Evolutionary conservation across 2,113 vertebrate genomes (phyloP).

Genomic region (Miniopterus natalensis): DNA sequence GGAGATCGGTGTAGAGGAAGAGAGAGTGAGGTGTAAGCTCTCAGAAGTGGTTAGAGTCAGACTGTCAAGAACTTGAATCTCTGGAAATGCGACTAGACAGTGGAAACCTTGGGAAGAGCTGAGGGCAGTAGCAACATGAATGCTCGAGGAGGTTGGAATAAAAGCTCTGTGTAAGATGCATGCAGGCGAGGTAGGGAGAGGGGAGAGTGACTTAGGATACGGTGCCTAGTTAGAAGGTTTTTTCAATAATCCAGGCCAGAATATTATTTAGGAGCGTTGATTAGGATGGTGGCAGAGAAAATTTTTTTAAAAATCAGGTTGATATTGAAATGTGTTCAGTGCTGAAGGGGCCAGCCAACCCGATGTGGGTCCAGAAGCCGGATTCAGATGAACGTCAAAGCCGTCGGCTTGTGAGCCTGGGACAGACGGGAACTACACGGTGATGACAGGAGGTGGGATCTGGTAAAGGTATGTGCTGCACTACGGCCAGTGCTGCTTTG

Average conservation of each 20-base stretch:
- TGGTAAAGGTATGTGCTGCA: neutral
- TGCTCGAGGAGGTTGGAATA: neutral
- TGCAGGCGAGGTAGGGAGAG: neutral
- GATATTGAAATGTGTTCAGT: neutral
- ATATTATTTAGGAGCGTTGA: conserved; percentile 26
- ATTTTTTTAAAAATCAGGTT: neutral
- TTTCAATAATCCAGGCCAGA: conserved; percentile 2
- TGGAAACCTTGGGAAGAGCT: neutral
- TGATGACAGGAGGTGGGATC: neutral
- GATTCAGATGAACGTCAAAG: neutral
- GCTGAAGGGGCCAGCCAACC: neutral
- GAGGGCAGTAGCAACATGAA: neutral
- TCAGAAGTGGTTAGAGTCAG: neutral
- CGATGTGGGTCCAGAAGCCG: neutral
- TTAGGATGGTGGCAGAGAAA: neutral
- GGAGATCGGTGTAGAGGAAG: neutral
- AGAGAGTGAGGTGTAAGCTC: neutral
- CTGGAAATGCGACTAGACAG: neutral
- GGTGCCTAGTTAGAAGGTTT: neutral
- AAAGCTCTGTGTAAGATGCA: neutral
- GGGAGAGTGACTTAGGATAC: neutral
- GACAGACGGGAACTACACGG: neutral
- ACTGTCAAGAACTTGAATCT: neutral
- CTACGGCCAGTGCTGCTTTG: neutral
- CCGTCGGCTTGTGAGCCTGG: neutral